Conservation (phyloP, 2,888 invertebrate genomes). For the Ophion costatus region DNA sequence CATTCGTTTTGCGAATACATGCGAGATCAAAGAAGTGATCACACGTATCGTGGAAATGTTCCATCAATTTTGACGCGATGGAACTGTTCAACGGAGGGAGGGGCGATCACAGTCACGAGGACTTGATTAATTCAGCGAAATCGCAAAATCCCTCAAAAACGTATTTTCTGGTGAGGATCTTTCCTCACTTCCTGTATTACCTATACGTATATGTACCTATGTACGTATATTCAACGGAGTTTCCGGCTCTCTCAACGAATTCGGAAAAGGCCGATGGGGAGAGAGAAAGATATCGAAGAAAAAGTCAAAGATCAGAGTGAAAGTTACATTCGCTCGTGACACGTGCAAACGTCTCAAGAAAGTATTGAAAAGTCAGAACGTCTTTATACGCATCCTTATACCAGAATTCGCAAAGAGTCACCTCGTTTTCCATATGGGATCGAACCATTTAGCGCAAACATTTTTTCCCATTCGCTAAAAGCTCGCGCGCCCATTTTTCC, state of each 20-base stretch:
- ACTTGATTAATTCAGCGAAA: constrained; percentile 62
- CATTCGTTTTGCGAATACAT: constrained; percentile 21
- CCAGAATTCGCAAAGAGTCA: constrained; percentile 74
- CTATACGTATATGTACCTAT: neutral
- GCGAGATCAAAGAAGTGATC: constrained; percentile 49
- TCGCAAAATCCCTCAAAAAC: constrained; percentile 26
- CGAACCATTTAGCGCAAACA: constrained; percentile 82
- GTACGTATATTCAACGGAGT: constrained; percentile 27
- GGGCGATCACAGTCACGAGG: constrained; percentile 13
- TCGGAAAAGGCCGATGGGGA: constrained; percentile 57
- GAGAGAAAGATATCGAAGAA: constrained; percentile 38
- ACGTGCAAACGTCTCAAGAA: constrained; percentile 28
- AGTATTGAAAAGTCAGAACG: constrained; percentile 74
- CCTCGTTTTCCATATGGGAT: constrained; percentile 81
- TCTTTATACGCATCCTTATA: constrained; percentile 76
- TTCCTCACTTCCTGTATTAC: constrained; percentile 16
- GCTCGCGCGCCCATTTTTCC: constrained; percentile 62
- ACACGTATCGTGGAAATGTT: constrained; percentile 9
- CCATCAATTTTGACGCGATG: constrained; percentile 22
- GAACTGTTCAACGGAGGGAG: constrained; percentile 9
- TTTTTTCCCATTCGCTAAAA: constrained; percentile 80
- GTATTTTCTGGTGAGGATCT: constrained; percentile 41
- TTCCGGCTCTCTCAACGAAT: constrained; percentile 63
- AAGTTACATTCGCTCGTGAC: constrained; percentile 51
- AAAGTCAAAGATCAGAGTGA: constrained; percentile 62